Evolutionary conservation across 64 coral and sea anemone species (phyloP).

Genomic region (Astreopora myriophthalma): DNA sequence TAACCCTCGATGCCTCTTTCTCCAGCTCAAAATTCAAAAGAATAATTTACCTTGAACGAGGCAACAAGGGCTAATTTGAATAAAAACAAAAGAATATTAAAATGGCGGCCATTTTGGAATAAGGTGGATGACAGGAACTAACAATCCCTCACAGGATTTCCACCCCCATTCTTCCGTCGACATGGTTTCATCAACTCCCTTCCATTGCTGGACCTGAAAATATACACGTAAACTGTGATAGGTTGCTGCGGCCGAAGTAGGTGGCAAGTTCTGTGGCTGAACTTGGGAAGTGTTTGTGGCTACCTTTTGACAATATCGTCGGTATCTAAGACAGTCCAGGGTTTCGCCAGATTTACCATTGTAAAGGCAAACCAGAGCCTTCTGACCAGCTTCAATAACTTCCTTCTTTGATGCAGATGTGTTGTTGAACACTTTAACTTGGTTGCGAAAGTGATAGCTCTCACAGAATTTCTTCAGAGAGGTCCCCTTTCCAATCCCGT

Average conservation of each 20-base stretch:
- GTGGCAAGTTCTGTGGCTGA: conserved; percentile 53
- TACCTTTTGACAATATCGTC: conserved; percentile 53
- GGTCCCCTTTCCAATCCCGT: conserved; percentile 42
- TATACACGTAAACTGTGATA: conserved; percentile 12
- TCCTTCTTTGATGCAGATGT: background rate
- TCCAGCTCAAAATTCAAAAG: too few species aligned
- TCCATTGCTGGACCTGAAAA: background rate
- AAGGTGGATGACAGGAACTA: background rate
- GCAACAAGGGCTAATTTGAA: too few species aligned
- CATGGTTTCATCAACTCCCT: background rate
- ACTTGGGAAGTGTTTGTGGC: conserved; percentile 10
- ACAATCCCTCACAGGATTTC: background rate
- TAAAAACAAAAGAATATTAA: too few species aligned
- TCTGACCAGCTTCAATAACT: conserved; percentile 43
- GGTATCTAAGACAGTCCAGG: conserved; percentile 10
- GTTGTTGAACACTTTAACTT: conserved; percentile 30
- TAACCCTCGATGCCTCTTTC: too few species aligned
- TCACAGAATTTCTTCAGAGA: conserved; percentile 48
- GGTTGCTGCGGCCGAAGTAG: conserved; percentile 58
- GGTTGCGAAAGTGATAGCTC: background rate
- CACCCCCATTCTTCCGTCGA: conserved; percentile 7
- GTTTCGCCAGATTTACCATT: conserved; percentile 17
- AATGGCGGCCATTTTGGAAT: too few species aligned
- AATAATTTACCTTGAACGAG: too few species aligned
- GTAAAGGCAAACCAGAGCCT: conserved; percentile 55